These are phyloP conservation scores for Petromus typicus DNA, from an alignment of 2,113 vertebrate genomes.

Conservation along the genomic window DNA sequence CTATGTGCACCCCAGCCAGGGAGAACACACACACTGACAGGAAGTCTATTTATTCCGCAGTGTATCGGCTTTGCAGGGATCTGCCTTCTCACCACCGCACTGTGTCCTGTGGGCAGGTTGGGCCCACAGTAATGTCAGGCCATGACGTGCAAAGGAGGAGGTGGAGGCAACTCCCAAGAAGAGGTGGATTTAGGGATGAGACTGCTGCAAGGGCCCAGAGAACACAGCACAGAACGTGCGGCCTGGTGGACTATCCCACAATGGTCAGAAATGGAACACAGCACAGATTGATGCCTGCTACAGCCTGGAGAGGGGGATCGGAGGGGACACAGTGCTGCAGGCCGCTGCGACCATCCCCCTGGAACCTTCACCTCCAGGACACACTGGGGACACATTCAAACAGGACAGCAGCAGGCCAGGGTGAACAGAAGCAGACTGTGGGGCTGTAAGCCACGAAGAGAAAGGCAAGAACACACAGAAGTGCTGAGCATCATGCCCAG, in stretches of 20 bases:
- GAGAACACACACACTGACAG: neutral
- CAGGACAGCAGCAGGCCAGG: neutral
- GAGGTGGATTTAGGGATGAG: neutral
- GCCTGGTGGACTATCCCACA: fast-evolving
- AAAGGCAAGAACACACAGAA: neutral
- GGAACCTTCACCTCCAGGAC: neutral
- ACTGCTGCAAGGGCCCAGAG: neutral
- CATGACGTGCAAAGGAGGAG: neutral
- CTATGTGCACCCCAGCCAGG: neutral
- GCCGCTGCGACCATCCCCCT: fast-evolving
- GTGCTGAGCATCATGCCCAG: neutral
- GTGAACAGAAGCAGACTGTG: neutral
- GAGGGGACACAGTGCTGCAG: fast-evolving
- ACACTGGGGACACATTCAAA: neutral
- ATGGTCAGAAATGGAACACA: neutral
- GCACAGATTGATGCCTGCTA: fast-evolving
- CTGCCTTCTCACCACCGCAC: neutral
- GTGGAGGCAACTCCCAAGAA: neutral
- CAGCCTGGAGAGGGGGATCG: fast-evolving
- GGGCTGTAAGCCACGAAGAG: neutral
- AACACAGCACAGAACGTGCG: neutral
- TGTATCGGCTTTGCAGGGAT: neutral
- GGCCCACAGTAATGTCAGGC: neutral
- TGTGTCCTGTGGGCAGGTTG: neutral
- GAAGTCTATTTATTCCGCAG: neutral